Conservation (phyloP, 2,113 vertebrate genomes). For the Mormoops blainvillei region DNA sequence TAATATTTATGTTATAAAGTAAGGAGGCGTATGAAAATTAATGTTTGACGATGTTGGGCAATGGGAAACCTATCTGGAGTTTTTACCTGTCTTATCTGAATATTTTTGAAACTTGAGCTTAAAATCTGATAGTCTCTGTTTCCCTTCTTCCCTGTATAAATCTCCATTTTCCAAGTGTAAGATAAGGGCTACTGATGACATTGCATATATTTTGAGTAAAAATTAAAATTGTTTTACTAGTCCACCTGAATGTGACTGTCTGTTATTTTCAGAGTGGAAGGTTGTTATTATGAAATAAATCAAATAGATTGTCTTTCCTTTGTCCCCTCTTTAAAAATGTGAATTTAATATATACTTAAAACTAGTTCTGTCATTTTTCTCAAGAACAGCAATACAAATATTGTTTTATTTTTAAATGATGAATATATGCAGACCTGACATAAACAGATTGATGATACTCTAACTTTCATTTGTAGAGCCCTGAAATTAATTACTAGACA, state of each 20-base stretch:
- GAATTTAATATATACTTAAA: background rate
- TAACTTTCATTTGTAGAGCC: background rate
- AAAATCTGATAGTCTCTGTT: background rate
- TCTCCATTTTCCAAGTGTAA: constrained; percentile 42
- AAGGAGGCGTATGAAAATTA: background rate
- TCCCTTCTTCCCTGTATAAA: background rate
- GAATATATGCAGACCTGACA: background rate
- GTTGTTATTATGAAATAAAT: background rate
- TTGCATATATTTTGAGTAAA: constrained; percentile 58
- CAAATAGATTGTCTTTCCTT: background rate
- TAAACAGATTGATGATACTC: background rate
- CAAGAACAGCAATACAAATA: background rate
- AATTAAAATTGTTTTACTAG: constrained; percentile 65
- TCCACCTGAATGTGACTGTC: background rate
- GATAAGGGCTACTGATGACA: constrained; percentile 46
- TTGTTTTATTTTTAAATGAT: background rate
- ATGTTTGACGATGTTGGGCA: background rate
- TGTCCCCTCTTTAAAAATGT: background rate
- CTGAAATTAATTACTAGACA: background rate
- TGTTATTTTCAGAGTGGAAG: constrained; percentile 9
- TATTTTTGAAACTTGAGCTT: constrained; percentile 37
- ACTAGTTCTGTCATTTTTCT: background rate
- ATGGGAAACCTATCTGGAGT: background rate
- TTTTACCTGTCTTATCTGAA: constrained; percentile 26
- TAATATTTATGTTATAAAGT: constrained; percentile 48